Percentiles rank a stretch among this genome's conserved stretches.
Evolutionary conservation across 2,888 invertebrate genomes (phyloP).

Genomic region (Nephrotoma flavescens): DNA sequence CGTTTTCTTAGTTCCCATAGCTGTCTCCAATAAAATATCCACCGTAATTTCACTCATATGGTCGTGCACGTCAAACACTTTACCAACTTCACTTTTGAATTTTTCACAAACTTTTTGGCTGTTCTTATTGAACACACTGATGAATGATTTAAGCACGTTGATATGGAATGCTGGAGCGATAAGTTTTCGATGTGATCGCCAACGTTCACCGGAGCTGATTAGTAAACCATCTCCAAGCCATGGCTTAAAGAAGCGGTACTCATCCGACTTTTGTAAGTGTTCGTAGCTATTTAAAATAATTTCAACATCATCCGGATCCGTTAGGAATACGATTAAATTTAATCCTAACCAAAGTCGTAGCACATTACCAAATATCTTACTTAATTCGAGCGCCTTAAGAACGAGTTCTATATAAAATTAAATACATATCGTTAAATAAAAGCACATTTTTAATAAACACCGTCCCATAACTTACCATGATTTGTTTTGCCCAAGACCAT

Average conservation of each 20-base stretch:
- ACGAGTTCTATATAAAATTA: slow-evolving; percentile 38
- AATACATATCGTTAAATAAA: not conserved
- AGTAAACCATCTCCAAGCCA: slow-evolving; percentile 69
- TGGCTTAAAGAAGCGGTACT: slow-evolving; percentile 61
- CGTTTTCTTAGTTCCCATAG: slow-evolving; percentile 66
- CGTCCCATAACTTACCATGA: slow-evolving; percentile 34
- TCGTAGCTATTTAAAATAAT: slow-evolving; percentile 56
- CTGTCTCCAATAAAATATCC: slow-evolving; percentile 65
- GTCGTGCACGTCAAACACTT: slow-evolving; percentile 59
- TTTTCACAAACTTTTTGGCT: slow-evolving; percentile 51
- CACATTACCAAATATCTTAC: slow-evolving; percentile 38
- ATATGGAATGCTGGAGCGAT: slow-evolving; percentile 76
- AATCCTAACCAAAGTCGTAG: slow-evolving; percentile 53
- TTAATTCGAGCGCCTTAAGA: slow-evolving; percentile 32
- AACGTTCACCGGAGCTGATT: slow-evolving; percentile 62
- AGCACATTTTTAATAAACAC: not conserved
- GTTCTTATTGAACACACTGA: slow-evolving; percentile 61
- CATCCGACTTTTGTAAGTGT: slow-evolving; percentile 59
- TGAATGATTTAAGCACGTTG: slow-evolving; percentile 67
- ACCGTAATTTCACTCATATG: slow-evolving; percentile 69
- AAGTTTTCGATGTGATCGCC: slow-evolving; percentile 67
- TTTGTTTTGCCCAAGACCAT: slow-evolving; percentile 46
- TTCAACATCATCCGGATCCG: slow-evolving; percentile 56
- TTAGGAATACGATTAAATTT: slow-evolving; percentile 49
- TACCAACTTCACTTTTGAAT: slow-evolving; percentile 48